Base-by-base conservation (phyloP, 2,113 vertebrate species). In the Alaudala cheleensis region DNA sequence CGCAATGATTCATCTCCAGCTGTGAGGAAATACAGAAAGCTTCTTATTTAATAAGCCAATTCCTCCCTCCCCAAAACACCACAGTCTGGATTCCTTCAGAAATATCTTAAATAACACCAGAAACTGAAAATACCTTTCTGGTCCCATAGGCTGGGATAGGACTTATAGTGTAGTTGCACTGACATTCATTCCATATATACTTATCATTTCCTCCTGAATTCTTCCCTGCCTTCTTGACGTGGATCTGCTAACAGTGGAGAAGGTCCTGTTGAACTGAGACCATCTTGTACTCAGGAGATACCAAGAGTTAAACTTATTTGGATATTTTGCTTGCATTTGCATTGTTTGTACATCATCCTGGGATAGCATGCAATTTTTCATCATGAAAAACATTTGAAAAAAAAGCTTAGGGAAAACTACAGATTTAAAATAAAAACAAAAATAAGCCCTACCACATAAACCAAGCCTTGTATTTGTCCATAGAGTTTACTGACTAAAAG, bases 341-440 rank as follows among this genome's bases (percentile, higher is more conserved):
- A 37, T 81, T 92, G 23, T 86, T 73, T 56, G 24, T 73, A 62
- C 19, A 16, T 81, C 39, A 25, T 62, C 16, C 37, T 81, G 49
- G 40, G 25, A 44, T 33, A 70, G 34, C 20, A 14, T 23, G 64
- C 28, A 74, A 16, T 53, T 76, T 84, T 81, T 84, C 49, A 71
- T 40, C 23, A 66, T 6, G 18, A 69, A 60, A 90, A 90, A 67
- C 44, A 67, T 78, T 34, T 81, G 25, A 54, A 4, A 62, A 81
- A 53, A 76, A 33, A 53, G 31, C 81, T 67, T 78, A 71, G n/a
- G 44, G 71, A 71, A 96, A 94, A 47, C 8, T 71, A 78, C 37
- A 79, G 28, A 64, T 92, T 84, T 86, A 71, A 93, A 84, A 78
- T 62, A 88, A 91, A 91, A 88, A 6, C 10, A 87, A 81, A 89